Percentiles rank a stretch among this genome's conserved stretches.
phyloP scores from a whole-genome alignment of 2,888 invertebrate genomes.

The Nysson spinosus region DNA sequence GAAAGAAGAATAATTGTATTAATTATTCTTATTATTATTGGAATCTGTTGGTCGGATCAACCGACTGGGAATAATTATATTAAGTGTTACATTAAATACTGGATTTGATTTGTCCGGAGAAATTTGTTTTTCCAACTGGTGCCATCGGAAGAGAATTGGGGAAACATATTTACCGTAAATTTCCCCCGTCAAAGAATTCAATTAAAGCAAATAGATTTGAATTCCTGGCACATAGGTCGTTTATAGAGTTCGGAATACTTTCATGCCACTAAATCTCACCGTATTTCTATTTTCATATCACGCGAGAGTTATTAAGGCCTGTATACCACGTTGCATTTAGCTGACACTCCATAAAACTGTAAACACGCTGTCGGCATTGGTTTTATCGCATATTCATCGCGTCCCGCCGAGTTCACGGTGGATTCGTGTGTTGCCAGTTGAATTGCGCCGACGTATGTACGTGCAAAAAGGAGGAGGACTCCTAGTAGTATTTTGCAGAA shows the following conservation, averaged over 20 bases:
- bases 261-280: slow-evolving; percentile 27
- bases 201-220: slow-evolving; percentile 22
- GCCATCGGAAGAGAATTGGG: not conserved
- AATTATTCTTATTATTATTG: too few species aligned
- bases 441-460: slow-evolving; percentile 14
- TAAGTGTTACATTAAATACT: too few species aligned
- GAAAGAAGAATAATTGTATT: too few species aligned
- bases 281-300: slow-evolving; percentile 44
- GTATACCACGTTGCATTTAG: slow-evolving; percentile 41
- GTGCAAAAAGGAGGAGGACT: not conserved
- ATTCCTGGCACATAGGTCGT: slow-evolving; percentile 2
- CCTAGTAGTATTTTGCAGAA: not conserved
- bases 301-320: slow-evolving; percentile 48
- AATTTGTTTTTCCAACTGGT: not conserved
- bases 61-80: too few species aligned
- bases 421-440: slow-evolving; percentile 37
- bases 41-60: too few species aligned
- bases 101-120: too few species aligned
- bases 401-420: slow-evolving; percentile 9
- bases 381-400: slow-evolving; percentile 56
- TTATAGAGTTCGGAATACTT: slow-evolving; percentile 27
- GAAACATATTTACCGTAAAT: slow-evolving; percentile 2
- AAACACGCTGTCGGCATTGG: slow-evolving; percentile 56
- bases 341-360: slow-evolving; percentile 58
- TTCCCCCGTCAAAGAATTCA: slow-evolving; percentile 14